A percentile compares a stretch with the other conserved stretches of the same genome.
Conservation (phyloP, 2,113 vertebrate genomes). For the Danio rerio region GRCz12tu NC_133177.1:20234001-20234500, state of each 20-base stretch:
- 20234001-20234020: slow-evolving; percentile 48
- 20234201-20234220: slow-evolving; percentile 17
- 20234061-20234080: slow-evolving; percentile 45
- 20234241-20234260: slow-evolving; percentile 57
- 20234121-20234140: slow-evolving; percentile 62
- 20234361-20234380: not conserved
- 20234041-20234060: slow-evolving; percentile 30
- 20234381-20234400: not conserved
- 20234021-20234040: not conserved
- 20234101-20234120: slow-evolving; percentile 52
- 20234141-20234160: slow-evolving; percentile 61
- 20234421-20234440: no score
- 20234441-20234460: no score
- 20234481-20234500: no score
- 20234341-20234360: slow-evolving; percentile 2
- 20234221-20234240: not conserved
- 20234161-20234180: slow-evolving; percentile 44
- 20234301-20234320: slow-evolving; percentile 1
- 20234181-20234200: slow-evolving; percentile 55
- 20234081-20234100: slow-evolving; percentile 44
- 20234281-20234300: slow-evolving; percentile 50
- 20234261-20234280: slow-evolving; percentile 59
- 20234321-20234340: not conserved
- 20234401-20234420: no score
- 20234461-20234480: no score